These are phyloP conservation scores for Dromaius novaehollandiae DNA, from an alignment of 2,113 vertebrate genomes.

Conservation along the genomic window DNA sequence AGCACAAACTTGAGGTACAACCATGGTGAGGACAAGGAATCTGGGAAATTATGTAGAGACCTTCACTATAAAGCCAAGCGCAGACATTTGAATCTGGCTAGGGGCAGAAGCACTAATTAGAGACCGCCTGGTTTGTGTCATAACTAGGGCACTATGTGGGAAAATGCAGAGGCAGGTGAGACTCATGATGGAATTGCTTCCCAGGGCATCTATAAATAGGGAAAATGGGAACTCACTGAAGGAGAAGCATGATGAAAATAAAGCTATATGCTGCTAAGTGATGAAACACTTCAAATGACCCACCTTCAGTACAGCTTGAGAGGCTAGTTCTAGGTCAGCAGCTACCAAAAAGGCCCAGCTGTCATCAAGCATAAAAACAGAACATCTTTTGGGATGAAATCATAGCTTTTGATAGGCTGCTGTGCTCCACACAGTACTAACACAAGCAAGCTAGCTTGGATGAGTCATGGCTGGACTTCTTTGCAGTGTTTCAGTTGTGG, in stretches of 20 bases:
- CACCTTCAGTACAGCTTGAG: neutral
- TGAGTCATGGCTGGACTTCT: slow-evolving; percentile 35
- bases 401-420: slow-evolving; percentile 48
- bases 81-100: neutral
- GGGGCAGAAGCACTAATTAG: neutral
- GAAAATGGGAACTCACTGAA: slow-evolving; percentile 3
- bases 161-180: slow-evolving; percentile 49
- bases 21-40: neutral
- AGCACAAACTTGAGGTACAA: neutral
- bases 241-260: neutral
- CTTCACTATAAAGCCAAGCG: neutral
- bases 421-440: neutral
- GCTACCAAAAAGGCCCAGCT: slow-evolving; percentile 54
- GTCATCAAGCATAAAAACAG: slow-evolving; percentile 47
- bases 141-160: neutral
- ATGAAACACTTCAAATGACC: slow-evolving; percentile 25
- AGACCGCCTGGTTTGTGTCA: neutral
- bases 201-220: slow-evolving; percentile 40
- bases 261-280: neutral
- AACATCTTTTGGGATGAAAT: slow-evolving; percentile 35
- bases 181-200: neutral
- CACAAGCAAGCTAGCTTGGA: neutral
- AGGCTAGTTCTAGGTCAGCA: slow-evolving; percentile 66
- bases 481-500: neutral
- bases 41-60: neutral